A percentile compares a stretch with the other conserved stretches of the same genome.
phyloP scores from a whole-genome alignment of 2,888 invertebrate species.

The Cantharis rufa region DNA sequence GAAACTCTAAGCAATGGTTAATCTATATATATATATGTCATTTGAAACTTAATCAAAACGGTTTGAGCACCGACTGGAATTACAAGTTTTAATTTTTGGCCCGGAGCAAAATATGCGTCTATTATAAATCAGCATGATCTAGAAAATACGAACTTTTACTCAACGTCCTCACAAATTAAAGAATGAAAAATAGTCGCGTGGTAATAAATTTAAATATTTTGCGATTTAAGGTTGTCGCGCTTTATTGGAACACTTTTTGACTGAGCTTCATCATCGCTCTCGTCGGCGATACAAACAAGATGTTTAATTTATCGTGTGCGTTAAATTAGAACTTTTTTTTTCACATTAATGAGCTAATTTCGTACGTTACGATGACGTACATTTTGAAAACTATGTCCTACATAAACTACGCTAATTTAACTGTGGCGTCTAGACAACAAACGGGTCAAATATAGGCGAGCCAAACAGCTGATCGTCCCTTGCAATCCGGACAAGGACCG shows the following conservation, averaged over 20 bases:
- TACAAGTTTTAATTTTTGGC: constrained; percentile 5
- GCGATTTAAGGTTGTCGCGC: not conserved
- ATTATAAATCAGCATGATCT: not conserved
- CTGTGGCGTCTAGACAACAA: constrained; percentile 47
- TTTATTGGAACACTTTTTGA: not conserved
- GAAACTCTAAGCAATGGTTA: not conserved
- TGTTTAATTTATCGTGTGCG: not conserved
- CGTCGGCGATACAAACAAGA: not conserved
- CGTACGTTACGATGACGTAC: not conserved
- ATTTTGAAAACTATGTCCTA: constrained; percentile 25
- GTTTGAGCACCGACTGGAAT: not conserved
- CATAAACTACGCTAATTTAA: constrained; percentile 38
- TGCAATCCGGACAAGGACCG: constrained; percentile 43
- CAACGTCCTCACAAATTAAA: not conserved
- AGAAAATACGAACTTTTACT: not conserved
- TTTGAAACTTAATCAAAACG: not conserved
- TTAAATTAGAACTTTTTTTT: not conserved
- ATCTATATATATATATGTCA: not conserved
- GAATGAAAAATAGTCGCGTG: not conserved
- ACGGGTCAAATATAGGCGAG: constrained; percentile 50
- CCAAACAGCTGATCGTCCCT: constrained; percentile 55
- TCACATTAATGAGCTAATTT: not conserved
- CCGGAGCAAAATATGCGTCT: not conserved
- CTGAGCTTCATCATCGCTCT: not conserved
- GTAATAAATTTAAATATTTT: not conserved